Evolutionary conservation across 1,140 invertebrate species (phyloP), one percentile per base, ranked within the genome.

Genomic region (Cotesia vestalis): DNA sequence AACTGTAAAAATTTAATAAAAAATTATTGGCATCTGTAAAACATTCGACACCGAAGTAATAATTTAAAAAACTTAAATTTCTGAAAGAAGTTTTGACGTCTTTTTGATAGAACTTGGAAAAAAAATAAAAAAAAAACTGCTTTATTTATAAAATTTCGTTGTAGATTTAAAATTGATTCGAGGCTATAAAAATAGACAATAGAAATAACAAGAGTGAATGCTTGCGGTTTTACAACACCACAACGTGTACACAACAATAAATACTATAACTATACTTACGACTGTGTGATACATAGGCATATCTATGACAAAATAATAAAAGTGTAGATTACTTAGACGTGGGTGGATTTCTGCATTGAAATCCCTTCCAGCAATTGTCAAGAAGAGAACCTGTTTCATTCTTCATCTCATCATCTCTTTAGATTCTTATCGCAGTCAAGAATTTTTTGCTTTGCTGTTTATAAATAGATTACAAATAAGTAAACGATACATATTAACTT

Each of bases 291-390:
- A 46, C 36, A 40, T 14, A 63, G 46, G 5, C 36, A 35, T 60
- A 63, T 63, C 61, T 63, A 36, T 17, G 36, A 66, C n/a, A 66
- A 66, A 52, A 66, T 52, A 66, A 52, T 66, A 66, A 55, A 55
- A 66, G 20, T 66, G 5, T 52, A 52, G 63, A 66, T 52, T 51
- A 66, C 46, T 51, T 52, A 8, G 9, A 36, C 17, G 63, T 66
- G 40, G 63, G 63, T 66, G 63, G 40, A 12, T 60, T 60, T 14
- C 9, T 55, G 11, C 53, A 55, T 55, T 55, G 53, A 55, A 55
- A 55, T 55, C 53, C 53, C 53, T 55, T 17, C 53, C 17, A 55
- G 53, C 53, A 55, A 55, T 55, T 55, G 53, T 55, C 53, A 20
- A 60, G 27, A 62, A 62, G 34, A 38, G 14, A 66, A 66, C 63